These are phyloP conservation scores for Uria aalge DNA, from an alignment of 2,113 vertebrate genomes.

Conservation along the genomic window DNA sequence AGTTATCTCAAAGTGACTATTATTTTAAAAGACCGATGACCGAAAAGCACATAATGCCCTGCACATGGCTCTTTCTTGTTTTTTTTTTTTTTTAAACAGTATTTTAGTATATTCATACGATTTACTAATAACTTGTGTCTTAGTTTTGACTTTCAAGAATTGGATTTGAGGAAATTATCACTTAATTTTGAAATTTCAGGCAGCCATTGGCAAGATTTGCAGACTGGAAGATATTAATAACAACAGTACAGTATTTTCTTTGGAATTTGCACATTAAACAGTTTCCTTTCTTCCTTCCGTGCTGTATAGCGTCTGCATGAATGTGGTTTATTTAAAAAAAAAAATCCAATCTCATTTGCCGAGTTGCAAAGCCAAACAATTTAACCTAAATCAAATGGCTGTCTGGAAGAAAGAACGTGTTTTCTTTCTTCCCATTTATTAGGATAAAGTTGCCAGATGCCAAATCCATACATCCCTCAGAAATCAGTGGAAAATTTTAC, in stretches of 20 bases:
- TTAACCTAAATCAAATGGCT: slow-evolving; percentile 47
- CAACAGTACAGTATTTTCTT: slow-evolving; percentile 45
- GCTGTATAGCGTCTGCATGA: background rate
- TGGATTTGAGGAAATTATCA: slow-evolving; percentile 48
- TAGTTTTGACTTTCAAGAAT: background rate
- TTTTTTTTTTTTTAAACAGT: background rate
- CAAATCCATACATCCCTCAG: background rate
- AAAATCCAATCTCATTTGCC: background rate
- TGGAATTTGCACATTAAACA: slow-evolving; percentile 45
- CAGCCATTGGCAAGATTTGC: slow-evolving; percentile 15
- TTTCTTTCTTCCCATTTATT: slow-evolving; percentile 16
- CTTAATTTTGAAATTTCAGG: slow-evolving; percentile 38
- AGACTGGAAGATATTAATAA: slow-evolving; percentile 48
- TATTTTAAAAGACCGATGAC: background rate
- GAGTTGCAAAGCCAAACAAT: slow-evolving; percentile 43
- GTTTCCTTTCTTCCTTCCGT: slow-evolving; percentile 21
- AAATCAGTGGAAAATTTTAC: background rate
- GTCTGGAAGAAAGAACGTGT: background rate
- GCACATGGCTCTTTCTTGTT: background rate
- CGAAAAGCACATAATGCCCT: background rate
- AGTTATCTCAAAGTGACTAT: background rate
- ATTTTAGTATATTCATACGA: background rate
- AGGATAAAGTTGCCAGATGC: background rate
- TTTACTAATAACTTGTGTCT: background rate
- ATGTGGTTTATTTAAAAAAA: slow-evolving; percentile 27